A percentile compares a stretch with the other conserved stretches of the same genome.
These are phyloP conservation scores for Aplocera efformata DNA, from an alignment of 2,888 invertebrate species.

Conservation along the genomic window DNA sequence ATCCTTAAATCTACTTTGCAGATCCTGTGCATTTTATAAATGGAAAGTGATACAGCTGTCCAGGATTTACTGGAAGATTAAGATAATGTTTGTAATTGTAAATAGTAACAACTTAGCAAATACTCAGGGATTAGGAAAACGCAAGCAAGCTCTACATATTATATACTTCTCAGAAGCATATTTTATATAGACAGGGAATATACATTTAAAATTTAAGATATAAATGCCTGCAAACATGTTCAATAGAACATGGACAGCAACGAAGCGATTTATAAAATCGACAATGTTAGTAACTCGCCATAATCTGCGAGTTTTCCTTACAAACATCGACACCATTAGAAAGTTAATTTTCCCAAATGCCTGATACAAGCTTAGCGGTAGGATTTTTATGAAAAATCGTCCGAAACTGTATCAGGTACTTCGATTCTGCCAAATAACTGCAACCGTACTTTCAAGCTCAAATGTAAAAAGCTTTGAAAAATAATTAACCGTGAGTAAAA, in stretches of 20 bases:
- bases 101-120: slow-evolving; percentile 10
- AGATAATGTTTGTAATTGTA: not conserved
- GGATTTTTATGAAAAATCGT: slow-evolving; percentile 59
- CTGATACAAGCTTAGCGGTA: slow-evolving; percentile 38
- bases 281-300: slow-evolving; percentile 14
- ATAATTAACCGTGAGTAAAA: too few species aligned
- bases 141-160: slow-evolving; percentile 38
- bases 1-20: slow-evolving; percentile 11
- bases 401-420: slow-evolving; percentile 40
- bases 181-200: slow-evolving; percentile 20
- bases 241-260: slow-evolving; percentile 19
- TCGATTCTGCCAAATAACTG: slow-evolving; percentile 1
- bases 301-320: slow-evolving; percentile 16
- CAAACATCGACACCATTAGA: slow-evolving; percentile 11
- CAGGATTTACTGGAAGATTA: slow-evolving; percentile 13
- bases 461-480: too few species aligned
- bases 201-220: slow-evolving; percentile 33
- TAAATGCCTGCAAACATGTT: slow-evolving; percentile 42
- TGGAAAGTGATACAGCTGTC: slow-evolving; percentile 1
- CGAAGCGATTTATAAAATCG: slow-evolving; percentile 27
- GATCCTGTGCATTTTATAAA: slow-evolving; percentile 9
- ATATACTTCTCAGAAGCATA: slow-evolving; percentile 65
- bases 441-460: too few species aligned
- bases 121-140: slow-evolving; percentile 18
- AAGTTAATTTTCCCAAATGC: slow-evolving; percentile 5